A percentile compares a stretch with the other conserved stretches of the same genome.
Conservation (phyloP, 2,113 vertebrate genomes). For the Caracal caracal region DNA sequence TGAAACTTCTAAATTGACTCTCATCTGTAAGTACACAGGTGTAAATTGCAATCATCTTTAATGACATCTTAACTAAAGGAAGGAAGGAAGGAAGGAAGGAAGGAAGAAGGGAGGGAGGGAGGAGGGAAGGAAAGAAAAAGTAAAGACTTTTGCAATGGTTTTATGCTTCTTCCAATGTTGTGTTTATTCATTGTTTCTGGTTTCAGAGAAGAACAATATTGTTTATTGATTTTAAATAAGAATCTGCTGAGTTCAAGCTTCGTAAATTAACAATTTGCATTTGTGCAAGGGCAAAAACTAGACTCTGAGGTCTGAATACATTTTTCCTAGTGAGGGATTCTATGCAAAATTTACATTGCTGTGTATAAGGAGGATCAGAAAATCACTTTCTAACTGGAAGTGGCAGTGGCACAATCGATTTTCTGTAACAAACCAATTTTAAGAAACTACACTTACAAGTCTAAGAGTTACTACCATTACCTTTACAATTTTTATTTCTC, state of each 20-base stretch:
- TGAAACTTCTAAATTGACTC: not conserved
- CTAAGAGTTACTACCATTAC: not conserved
- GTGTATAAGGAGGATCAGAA: not conserved
- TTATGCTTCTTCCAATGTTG: not conserved
- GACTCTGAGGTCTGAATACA: not conserved
- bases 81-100: not conserved
- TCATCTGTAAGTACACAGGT: not conserved
- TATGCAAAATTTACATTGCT: not conserved
- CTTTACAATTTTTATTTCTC: not conserved
- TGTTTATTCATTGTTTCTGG: not conserved
- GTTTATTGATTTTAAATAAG: not conserved
- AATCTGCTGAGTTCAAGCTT: not conserved
- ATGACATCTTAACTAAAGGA: not conserved
- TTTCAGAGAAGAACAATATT: not conserved
- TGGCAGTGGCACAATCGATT: not conserved
- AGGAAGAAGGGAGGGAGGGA: not conserved
- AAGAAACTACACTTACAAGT: not conserved
- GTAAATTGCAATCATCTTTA: not conserved
- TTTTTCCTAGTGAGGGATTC: not conserved
- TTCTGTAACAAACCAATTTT: not conserved
- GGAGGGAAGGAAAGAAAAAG: not conserved
- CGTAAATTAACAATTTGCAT: not conserved
- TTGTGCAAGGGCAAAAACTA: not conserved
- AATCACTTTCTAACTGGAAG: not conserved
- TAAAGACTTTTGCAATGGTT: not conserved